Conservation (phyloP, 1,140 invertebrate genomes). For the Hypothenemus hampei region DNA sequence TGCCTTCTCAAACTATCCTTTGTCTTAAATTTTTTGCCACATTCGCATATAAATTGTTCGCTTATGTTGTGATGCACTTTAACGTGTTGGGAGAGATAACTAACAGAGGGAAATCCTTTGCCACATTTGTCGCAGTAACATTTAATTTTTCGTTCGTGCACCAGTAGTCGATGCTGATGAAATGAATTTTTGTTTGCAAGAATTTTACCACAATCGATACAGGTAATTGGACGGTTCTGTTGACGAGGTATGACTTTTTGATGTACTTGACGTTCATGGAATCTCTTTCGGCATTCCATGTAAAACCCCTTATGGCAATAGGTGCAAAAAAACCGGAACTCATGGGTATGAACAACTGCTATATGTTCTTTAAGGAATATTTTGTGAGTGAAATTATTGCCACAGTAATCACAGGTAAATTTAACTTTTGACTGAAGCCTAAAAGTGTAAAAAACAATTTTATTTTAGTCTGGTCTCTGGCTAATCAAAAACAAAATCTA, state of each 20-base stretch:
- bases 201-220: conserved; percentile 16
- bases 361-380: conserved; percentile 15
- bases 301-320: conserved; percentile 18
- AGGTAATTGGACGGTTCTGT: neutral
- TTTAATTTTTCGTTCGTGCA: conserved; percentile 10
- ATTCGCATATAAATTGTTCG: conserved; percentile 9
- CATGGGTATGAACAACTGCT: conserved; percentile 13
- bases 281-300: conserved; percentile 13
- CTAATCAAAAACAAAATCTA: too few relatives aligned
- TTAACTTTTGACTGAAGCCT: neutral
- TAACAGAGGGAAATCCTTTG: conserved; percentile 19
- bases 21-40: conserved; percentile 14
- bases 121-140: conserved; percentile 25
- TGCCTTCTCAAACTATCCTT: conserved; percentile 17
- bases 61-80: conserved; percentile 12
- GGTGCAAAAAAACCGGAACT: conserved; percentile 18
- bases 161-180: conserved; percentile 9
- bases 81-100: conserved; percentile 14
- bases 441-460: neutral
- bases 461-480: neutral
- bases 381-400: conserved; percentile 10
- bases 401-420: conserved; percentile 11
- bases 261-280: conserved; percentile 12
- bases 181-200: conserved; percentile 21
- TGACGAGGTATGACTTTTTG: neutral